Conservation (phyloP, 2,797 vertebrate species). For the Mastacembelus armatus region DNA sequence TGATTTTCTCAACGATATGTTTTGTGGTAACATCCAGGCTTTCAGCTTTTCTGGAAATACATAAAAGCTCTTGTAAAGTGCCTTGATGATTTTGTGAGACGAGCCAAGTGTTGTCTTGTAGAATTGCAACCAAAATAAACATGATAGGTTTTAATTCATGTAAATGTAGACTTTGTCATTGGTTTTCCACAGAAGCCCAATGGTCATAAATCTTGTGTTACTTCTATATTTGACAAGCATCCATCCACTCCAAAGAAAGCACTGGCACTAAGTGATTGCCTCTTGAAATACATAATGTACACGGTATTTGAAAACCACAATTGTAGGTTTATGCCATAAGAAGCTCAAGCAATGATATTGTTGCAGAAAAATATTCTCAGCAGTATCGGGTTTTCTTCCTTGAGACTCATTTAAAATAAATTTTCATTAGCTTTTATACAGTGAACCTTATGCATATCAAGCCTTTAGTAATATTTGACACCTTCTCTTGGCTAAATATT, state of each 20-base stretch:
- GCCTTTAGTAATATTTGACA: background rate
- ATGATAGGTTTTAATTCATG: conserved; percentile 63
- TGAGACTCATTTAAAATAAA: conserved; percentile 70
- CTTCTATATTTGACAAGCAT: conserved; percentile 80
- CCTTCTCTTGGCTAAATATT: background rate
- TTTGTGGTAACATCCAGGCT: conserved; percentile 64
- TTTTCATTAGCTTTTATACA: conserved; percentile 62
- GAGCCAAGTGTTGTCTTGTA: conserved; percentile 48
- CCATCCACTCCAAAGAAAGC: conserved; percentile 83
- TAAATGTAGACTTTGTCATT: conserved; percentile 61
- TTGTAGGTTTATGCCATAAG: conserved; percentile 79
- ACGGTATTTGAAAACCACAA: conserved; percentile 82
- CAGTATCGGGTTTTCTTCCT: conserved; percentile 81
- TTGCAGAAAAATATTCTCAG: conserved; percentile 75
- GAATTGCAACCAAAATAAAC: conserved; percentile 70
- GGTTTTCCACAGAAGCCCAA: conserved; percentile 67
- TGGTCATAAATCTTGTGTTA: conserved; percentile 78
- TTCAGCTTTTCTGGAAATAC: conserved; percentile 66
- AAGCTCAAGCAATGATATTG: conserved; percentile 74
- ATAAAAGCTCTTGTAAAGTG: conserved; percentile 57
- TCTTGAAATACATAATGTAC: conserved; percentile 78
- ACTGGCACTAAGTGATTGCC: conserved; percentile 69
- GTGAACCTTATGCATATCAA: background rate
- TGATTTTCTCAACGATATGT: conserved; percentile 68
- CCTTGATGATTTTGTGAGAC: conserved; percentile 45